Evolutionary conservation across 1,140 invertebrate genomes (phyloP).

Genomic region (Melitaea cinxia): DNA sequence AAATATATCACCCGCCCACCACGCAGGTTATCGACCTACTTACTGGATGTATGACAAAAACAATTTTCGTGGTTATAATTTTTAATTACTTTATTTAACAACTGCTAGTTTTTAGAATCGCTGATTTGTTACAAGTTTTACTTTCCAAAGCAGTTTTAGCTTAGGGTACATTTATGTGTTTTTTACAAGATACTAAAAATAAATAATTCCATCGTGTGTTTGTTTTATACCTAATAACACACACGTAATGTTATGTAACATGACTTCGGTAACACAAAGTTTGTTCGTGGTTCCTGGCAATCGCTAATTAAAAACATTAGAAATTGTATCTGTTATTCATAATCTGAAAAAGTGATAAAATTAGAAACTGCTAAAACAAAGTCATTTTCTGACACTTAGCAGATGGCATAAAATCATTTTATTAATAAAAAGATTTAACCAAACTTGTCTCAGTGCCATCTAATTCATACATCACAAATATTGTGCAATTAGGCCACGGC

Average conservation of each 20-base stretch:
- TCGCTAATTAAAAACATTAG: slow-evolving; percentile 24
- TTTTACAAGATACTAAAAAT: neutral
- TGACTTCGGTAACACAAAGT: slow-evolving; percentile 7
- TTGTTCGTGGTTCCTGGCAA: slow-evolving; percentile 14
- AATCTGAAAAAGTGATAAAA: too few species aligned
- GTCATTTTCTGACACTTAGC: too few species aligned
- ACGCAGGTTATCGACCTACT: slow-evolving; percentile 47
- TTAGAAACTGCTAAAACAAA: too few species aligned
- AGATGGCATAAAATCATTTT: too few species aligned
- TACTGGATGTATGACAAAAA: slow-evolving; percentile 5
- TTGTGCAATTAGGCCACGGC: slow-evolving; percentile 48
- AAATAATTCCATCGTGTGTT: neutral
- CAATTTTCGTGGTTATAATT: neutral
- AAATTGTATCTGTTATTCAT: neutral
- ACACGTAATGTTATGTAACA: slow-evolving; percentile 8
- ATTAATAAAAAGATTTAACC: neutral
- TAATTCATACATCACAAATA: slow-evolving; percentile 36
- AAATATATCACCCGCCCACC: slow-evolving; percentile 46
- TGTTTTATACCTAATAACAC: neutral
- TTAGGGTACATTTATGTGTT: too few species aligned
- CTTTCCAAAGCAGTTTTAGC: too few species aligned
- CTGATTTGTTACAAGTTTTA: too few species aligned
- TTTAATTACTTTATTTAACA: neutral
- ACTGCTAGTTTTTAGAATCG: neutral
- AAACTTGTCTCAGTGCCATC: neutral